Conservation (phyloP, 2,888 invertebrate species). For the Habrosyne pyritoides region DNA sequence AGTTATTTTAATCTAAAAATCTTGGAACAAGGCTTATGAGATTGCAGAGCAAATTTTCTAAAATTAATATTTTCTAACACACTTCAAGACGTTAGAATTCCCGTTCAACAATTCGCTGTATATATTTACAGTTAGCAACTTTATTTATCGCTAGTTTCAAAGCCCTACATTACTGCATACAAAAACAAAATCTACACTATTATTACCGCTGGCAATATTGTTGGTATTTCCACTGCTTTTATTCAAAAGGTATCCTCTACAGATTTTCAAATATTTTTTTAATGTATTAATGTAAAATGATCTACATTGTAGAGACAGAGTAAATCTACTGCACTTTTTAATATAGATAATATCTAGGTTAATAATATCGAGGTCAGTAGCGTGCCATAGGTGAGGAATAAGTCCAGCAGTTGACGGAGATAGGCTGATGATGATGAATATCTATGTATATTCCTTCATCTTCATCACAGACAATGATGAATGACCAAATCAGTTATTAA, state of each 20-base stretch:
- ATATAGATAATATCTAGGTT: too few relatives aligned
- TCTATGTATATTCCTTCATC: too few relatives aligned
- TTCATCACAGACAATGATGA: neutral
- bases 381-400: too few relatives aligned
- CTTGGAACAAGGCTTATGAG: too few relatives aligned
- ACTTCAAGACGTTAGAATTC: too few relatives aligned
- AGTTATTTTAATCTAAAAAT: neutral
- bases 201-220: conserved; percentile 22
- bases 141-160: conserved; percentile 8
- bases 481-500: neutral
- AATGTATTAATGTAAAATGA: neutral
- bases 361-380: too few relatives aligned
- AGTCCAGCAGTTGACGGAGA: too few relatives aligned
- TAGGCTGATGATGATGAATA: too few relatives aligned
- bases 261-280: neutral
- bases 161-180: conserved; percentile 26
- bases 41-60: too few relatives aligned
- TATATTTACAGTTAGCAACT: neutral
- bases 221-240: conserved; percentile 22
- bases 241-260: conserved; percentile 9
- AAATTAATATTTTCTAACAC: too few relatives aligned
- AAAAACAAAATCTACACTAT: conserved; percentile 24
- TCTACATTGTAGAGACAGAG: too few relatives aligned
- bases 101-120: neutral
- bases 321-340: too few relatives aligned